Conservation (phyloP, 2,113 vertebrate species). For the Bettongia penicillata region DNA sequence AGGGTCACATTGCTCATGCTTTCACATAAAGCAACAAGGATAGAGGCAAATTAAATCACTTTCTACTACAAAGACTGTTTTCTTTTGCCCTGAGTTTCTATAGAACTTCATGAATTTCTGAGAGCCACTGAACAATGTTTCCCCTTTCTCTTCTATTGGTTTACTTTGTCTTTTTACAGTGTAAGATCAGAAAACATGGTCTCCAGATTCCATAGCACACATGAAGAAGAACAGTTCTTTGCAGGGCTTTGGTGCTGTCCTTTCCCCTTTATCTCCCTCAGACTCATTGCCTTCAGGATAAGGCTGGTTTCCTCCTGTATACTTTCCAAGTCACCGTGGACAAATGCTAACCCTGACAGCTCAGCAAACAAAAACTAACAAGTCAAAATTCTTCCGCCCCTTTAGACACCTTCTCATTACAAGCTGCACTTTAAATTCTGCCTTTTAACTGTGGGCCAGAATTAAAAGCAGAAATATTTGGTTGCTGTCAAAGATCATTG, state of each 20-base stretch:
- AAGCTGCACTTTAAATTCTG: conserved; percentile 45
- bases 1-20: neutral
- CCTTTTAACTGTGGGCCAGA: conserved; percentile 44
- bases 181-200: neutral
- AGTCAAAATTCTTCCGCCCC: conserved; percentile 46
- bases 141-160: neutral
- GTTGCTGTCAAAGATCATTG: conserved; percentile 21
- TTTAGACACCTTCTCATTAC: conserved; percentile 54
- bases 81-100: neutral
- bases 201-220: neutral
- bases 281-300: conserved; percentile 33
- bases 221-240: neutral
- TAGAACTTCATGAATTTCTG: neutral
- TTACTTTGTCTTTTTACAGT: conserved; percentile 14
- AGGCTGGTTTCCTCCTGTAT: neutral
- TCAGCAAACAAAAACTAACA: conserved; percentile 32
- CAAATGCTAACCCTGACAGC: conserved; percentile 58
- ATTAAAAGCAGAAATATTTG: conserved; percentile 40
- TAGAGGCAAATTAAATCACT: neutral
- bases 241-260: neutral
- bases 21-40: neutral
- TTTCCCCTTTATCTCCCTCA: conserved; percentile 6
- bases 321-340: conserved; percentile 36
- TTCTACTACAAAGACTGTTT: neutral
- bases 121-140: neutral